Conservation (phyloP, 2,888 invertebrate species). For the Brachypalpus laphriformis region DNA sequence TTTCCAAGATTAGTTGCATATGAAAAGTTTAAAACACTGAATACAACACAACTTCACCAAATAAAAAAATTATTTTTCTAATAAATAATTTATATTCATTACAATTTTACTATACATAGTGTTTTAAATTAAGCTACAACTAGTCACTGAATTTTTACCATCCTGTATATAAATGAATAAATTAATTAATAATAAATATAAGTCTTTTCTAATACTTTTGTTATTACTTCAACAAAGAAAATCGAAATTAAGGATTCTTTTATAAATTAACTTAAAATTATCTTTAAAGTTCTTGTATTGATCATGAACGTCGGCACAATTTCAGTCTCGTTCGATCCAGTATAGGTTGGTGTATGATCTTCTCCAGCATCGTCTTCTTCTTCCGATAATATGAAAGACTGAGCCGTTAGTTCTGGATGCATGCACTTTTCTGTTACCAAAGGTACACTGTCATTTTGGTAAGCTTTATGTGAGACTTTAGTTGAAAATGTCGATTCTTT, state of each 20-base stretch:
- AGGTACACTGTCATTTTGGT: conserved; percentile 12
- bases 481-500: background rate
- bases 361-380: background rate
- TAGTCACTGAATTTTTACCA: too few relatives aligned
- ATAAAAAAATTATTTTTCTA: too few relatives aligned
- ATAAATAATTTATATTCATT: too few relatives aligned
- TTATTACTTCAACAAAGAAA: too few relatives aligned
- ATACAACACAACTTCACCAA: too few relatives aligned
- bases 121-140: too few relatives aligned
- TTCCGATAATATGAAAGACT: background rate
- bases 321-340: background rate
- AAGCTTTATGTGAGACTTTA: background rate
- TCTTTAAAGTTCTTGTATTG: background rate
- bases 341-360: background rate
- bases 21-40: too few relatives aligned
- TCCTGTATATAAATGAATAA: background rate
- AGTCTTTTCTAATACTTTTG: background rate
- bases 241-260: background rate
- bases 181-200: background rate
- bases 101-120: too few relatives aligned
- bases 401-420: background rate
- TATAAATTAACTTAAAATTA: background rate
- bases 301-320: background rate
- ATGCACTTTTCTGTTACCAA: background rate
- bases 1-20: too few relatives aligned